Base-by-base conservation (phyloP, 2,797 vertebrate genomes). In the Eurystomus glaucurus region DNA sequence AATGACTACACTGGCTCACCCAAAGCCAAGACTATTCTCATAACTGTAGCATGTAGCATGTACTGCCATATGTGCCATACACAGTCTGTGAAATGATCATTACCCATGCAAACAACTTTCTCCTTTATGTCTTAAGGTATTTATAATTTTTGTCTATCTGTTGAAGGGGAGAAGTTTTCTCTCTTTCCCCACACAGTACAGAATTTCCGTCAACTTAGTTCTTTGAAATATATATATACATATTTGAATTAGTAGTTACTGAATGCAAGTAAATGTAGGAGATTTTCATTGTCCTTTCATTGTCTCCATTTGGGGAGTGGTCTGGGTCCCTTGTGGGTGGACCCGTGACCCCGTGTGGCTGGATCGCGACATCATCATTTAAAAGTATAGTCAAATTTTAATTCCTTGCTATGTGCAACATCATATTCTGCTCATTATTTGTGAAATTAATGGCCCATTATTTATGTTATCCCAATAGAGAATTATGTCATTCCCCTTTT, bases 351-450 rank as follows among this genome's bases (percentile, higher is more conserved):
- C 35, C 35, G 35, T 35, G 35, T 35, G 35, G 35, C 35, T 35
- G 35, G 35, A 35, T 35, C 35, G 35, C 35, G 35, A 35, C 35
- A 35, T 35, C 35, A 35, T 83, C 70, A 58, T 62, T 86, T 81
- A 78, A 90, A 97, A 90, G 9, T 46, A 78, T 55, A 94, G 69
- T 91, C 62, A 50, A 46, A 79, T 90, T 96, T 96, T 93, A 96
- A 94, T 87, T 96, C 80, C 46, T 86, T 71, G 21, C 62, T 90
- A n/a, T 9, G 68, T 18, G 23, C 90, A 89, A 64, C 95, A 85
- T 74, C 60, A 58, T 88, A 87, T 90, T 95, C 64, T 75, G 58
- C 85, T 85, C 91, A 84, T 86, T 84, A 90, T 84, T 91, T 91
- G 81, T 94, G 75, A 97, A 96, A 45, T 20, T 3, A 72, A 60